A percentile compares a stretch with the other conserved stretches of the same genome.
Conservation (phyloP, 2,113 vertebrate genomes). For the Ctenodactylus gundi region DNA sequence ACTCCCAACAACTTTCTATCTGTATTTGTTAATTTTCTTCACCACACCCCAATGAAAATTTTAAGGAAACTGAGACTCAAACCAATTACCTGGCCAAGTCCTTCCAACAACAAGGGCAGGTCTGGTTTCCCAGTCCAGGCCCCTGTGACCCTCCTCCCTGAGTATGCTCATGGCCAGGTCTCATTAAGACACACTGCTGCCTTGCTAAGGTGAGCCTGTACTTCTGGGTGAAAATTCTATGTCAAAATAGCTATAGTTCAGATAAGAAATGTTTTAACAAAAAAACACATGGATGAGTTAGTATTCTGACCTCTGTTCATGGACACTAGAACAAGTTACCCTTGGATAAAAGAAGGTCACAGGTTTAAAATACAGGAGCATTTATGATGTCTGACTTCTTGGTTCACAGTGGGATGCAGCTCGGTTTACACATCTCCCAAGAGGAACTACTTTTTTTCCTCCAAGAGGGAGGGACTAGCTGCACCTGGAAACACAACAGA, state of each 20-base stretch:
- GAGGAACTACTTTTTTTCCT: neutral
- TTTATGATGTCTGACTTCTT: neutral
- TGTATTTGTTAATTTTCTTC: neutral
- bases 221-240: neutral
- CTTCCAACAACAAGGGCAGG: neutral
- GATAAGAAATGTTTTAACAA: neutral
- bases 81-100: neutral
- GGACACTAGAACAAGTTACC: neutral
- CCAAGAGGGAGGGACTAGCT: neutral
- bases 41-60: neutral
- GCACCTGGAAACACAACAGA: neutral
- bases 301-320: neutral
- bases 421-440: neutral
- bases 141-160: neutral
- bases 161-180: fast-evolving
- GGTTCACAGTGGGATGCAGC: neutral
- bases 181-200: neutral
- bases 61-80: neutral
- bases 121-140: neutral
- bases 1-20: neutral
- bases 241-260: neutral
- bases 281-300: neutral
- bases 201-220: neutral
- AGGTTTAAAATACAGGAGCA: neutral
- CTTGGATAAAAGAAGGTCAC: neutral